These are phyloP conservation scores for Oxycera nigricornis DNA, from an alignment of 2,888 invertebrate genomes.

Conservation along the genomic window DNA sequence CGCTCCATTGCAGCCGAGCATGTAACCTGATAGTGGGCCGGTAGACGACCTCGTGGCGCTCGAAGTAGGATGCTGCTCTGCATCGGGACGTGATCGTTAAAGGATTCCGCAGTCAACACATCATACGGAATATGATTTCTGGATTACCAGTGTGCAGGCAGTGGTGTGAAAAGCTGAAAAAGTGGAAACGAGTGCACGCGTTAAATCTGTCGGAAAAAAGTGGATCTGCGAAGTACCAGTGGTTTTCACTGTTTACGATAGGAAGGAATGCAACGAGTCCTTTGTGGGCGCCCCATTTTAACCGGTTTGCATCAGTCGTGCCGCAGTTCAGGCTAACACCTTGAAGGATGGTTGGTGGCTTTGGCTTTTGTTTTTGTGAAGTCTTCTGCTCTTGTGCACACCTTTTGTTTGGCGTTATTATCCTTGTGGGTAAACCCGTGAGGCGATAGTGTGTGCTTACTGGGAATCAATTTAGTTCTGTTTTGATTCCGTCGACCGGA, in stretches of 20 bases:
- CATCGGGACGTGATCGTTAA: neutral
- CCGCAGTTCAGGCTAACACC: slow-evolving; percentile 22
- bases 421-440: neutral
- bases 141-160: slow-evolving; percentile 45
- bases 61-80: neutral
- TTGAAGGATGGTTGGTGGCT: slow-evolving; percentile 11
- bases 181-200: neutral
- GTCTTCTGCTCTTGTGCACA: slow-evolving; percentile 19
- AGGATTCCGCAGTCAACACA: neutral
- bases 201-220: slow-evolving; percentile 29
- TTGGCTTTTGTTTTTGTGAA: slow-evolving; percentile 30
- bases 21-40: neutral
- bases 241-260: slow-evolving; percentile 13
- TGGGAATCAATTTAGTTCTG: slow-evolving; percentile 10
- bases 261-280: neutral
- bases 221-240: slow-evolving; percentile 6
- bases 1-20: neutral
- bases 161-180: slow-evolving; percentile 32
- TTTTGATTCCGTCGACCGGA: slow-evolving; percentile 24
- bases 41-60: slow-evolving; percentile 13
- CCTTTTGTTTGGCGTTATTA: neutral
- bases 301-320: neutral
- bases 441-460: neutral
- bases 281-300: neutral
- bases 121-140: slow-evolving; percentile 37